phyloP scores from a whole-genome alignment of 2,888 invertebrate species.

The Meteorus cinctellus region DNA sequence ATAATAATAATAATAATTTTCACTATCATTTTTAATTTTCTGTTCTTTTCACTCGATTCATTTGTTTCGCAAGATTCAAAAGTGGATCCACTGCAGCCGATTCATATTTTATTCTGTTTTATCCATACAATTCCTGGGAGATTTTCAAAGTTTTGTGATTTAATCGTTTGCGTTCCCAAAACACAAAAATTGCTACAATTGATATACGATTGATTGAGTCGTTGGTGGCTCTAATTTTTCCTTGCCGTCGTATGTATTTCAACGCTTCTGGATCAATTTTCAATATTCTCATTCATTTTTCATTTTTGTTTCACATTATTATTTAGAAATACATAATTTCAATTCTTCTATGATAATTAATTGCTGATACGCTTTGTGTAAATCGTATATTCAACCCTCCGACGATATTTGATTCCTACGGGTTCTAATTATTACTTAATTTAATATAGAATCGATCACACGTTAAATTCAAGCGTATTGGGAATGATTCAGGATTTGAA shows the following conservation, averaged over 20 bases:
- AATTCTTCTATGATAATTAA: slow-evolving; percentile 9
- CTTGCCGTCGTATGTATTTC: neutral
- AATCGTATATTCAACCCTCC: neutral
- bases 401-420: neutral
- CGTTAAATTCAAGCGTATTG: slow-evolving; percentile 43
- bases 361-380: neutral
- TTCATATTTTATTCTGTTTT: neutral
- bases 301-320: slow-evolving; percentile 16
- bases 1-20: neutral
- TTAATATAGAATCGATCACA: slow-evolving; percentile 30
- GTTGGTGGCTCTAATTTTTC: neutral
- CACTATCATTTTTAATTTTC: slow-evolving; percentile 18
- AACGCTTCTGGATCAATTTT: too few relatives aligned
- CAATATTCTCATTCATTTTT: neutral
- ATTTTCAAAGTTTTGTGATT: too few relatives aligned
- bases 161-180: too few relatives aligned
- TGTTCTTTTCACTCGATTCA: neutral
- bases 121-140: neutral
- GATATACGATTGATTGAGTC: neutral
- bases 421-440: slow-evolving; percentile 8
- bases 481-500: slow-evolving; percentile 42
- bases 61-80: slow-evolving; percentile 17
- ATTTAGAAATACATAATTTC: slow-evolving; percentile 10
- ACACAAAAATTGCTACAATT: too few relatives aligned
- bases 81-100: slow-evolving; percentile 19